A percentile compares a stretch with the other conserved stretches of the same genome.
phyloP scores from a whole-genome alignment of 2,888 invertebrate genomes.

The Axea sp. region DNA sequence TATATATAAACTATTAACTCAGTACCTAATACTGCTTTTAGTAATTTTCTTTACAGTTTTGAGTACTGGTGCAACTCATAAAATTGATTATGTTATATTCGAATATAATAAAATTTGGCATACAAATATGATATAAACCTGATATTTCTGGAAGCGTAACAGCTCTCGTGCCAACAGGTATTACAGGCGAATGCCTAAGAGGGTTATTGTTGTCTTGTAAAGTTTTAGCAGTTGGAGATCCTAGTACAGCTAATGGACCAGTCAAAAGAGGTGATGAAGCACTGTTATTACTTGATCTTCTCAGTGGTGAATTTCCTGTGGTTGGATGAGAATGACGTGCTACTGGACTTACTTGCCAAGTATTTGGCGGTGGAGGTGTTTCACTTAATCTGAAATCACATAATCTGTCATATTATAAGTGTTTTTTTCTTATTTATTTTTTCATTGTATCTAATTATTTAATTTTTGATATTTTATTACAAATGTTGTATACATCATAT shows the following conservation, averaged over 20 bases:
- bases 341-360: conserved; percentile 92
- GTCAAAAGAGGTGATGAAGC: conserved; percentile 82
- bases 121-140: conserved; percentile 63
- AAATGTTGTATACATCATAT: too few relatives aligned
- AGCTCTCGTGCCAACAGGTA: conserved; percentile 84
- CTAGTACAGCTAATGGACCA: conserved; percentile 84
- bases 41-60: too few relatives aligned
- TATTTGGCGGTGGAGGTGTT: conserved; percentile 88
- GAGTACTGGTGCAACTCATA: too few relatives aligned
- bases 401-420: too few relatives aligned
- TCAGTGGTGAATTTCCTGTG: conserved; percentile 84
- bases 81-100: too few relatives aligned
- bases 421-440: conserved; percentile 11
- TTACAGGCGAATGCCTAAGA: conserved; percentile 81
- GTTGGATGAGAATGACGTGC: conserved; percentile 80
- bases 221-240: conserved; percentile 84
- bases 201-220: conserved; percentile 83
- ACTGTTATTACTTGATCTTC: conserved; percentile 81
- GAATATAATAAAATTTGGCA: too few relatives aligned
- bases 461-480: too few relatives aligned
- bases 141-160: conserved; percentile 85
- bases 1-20: too few relatives aligned
- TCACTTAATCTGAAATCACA: conserved; percentile 81
- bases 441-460: too few relatives aligned
- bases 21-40: too few relatives aligned